phyloP scores from a whole-genome alignment of 2,888 invertebrate genomes.

The Halictus quadricinctus region DNA sequence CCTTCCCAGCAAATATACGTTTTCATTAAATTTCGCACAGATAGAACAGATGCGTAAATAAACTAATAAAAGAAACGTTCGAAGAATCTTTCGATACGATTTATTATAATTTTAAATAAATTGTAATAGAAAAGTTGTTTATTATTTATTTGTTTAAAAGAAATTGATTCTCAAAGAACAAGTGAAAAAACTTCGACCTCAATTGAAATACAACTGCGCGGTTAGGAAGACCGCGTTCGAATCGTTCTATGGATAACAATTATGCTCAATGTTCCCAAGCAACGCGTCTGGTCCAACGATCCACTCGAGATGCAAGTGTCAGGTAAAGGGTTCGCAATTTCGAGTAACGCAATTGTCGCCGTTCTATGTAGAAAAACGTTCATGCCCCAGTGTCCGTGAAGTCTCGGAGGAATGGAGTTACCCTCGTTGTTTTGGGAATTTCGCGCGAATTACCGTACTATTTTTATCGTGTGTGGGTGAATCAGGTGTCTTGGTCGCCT shows the following conservation, averaged over 20 bases:
- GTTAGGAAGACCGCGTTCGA: background rate
- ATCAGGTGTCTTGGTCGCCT: conserved; percentile 68
- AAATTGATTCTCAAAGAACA: background rate
- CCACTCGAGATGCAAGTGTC: background rate
- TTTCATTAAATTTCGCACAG: background rate
- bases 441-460: conserved; percentile 72
- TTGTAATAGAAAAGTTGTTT: background rate
- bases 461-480: conserved; percentile 78
- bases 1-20: background rate
- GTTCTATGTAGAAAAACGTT: conserved; percentile 40
- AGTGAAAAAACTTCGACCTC: background rate
- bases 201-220: background rate
- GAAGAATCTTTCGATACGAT: background rate
- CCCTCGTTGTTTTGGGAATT: conserved; percentile 71
- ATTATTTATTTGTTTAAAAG: background rate
- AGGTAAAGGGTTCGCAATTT: background rate
- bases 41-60: background rate
- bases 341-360: conserved; percentile 5
- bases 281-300: background rate
- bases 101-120: background rate
- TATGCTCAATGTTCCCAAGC: background rate
- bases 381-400: conserved; percentile 48
- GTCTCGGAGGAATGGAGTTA: conserved; percentile 70
- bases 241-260: background rate
- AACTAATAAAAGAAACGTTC: background rate